Evolutionary conservation across 2,797 vertebrate species (phyloP).

Genomic region (Muscicapa striata): DNA sequence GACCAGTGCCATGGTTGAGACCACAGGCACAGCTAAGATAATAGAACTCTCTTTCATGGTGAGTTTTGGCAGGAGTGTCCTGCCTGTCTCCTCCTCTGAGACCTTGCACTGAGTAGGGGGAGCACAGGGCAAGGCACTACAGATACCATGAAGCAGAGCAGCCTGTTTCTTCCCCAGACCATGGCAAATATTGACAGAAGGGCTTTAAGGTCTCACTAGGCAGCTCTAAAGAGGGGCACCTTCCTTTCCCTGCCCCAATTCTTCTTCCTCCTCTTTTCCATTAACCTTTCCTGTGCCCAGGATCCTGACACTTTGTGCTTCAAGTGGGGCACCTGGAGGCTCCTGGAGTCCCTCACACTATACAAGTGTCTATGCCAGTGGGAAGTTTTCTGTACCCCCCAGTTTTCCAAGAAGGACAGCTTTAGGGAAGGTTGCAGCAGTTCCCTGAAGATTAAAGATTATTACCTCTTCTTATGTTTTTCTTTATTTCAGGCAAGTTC

Average conservation of each 20-base stretch:
- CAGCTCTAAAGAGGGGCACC: neutral
- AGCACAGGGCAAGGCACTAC: neutral
- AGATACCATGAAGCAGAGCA: fast-evolving
- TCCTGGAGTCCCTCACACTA: neutral
- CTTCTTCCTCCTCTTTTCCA: neutral
- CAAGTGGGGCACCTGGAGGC: fast-evolving
- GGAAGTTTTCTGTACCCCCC: neutral
- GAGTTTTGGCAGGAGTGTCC: neutral
- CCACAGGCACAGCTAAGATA: too few relatives aligned
- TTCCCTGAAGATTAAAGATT: neutral
- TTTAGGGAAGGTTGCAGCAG: neutral
- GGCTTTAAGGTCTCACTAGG: neutral
- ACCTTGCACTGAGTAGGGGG: neutral
- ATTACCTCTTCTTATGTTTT: neutral
- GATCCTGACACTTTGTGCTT: neutral
- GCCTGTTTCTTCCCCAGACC: neutral
- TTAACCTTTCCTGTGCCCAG: neutral
- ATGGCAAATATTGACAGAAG: neutral
- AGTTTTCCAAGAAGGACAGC: neutral
- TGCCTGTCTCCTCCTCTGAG: neutral
- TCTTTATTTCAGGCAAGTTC: neutral
- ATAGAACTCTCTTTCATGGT: fast-evolving
- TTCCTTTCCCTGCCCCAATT: neutral
- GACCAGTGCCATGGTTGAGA: fast-evolving
- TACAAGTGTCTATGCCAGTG: fast-evolving